Percentiles rank a stretch among this genome's conserved stretches.
These are phyloP conservation scores for Drosophila phalerata DNA, from an alignment of 2,888 invertebrate species.

Conservation along the genomic window DNA sequence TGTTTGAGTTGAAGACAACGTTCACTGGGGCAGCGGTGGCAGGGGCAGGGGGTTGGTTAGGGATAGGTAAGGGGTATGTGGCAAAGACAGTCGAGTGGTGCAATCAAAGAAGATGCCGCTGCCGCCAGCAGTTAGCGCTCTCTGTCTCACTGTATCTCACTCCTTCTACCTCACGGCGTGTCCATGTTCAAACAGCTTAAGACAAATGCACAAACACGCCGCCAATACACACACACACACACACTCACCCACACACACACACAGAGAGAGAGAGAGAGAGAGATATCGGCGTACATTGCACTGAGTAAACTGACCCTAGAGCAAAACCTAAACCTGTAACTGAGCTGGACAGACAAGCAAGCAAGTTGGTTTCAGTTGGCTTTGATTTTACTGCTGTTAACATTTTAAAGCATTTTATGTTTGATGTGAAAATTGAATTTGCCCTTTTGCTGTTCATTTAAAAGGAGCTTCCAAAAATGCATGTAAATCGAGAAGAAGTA, in stretches of 20 bases:
- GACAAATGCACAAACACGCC: conserved; percentile 61
- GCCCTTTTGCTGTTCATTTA: conserved; percentile 52
- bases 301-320: conserved; percentile 61
- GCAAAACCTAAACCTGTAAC: conserved; percentile 71
- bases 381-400: conserved; percentile 59
- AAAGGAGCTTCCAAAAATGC: conserved; percentile 37
- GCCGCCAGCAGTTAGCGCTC: conserved; percentile 47
- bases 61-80: neutral
- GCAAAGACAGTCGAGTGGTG: conserved; percentile 38
- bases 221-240: conserved; percentile 19
- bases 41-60: too few relatives aligned
- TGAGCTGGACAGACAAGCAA: conserved; percentile 27
- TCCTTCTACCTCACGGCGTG: conserved; percentile 24
- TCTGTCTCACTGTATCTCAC: conserved; percentile 25
- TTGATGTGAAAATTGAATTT: conserved; percentile 72
- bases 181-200: conserved; percentile 61
- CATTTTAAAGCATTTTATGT: conserved; percentile 63
- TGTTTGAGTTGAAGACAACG: conserved; percentile 72
- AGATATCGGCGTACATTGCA: conserved; percentile 12
- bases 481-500: conserved; percentile 34
- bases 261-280: too few relatives aligned
- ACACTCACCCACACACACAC: conserved; percentile 10
- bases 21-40: conserved; percentile 22
- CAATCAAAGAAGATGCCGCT: conserved; percentile 73
- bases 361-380: conserved; percentile 26